These are phyloP conservation scores for Cnemophilus loriae DNA, from an alignment of 2,113 vertebrate species.

Conservation along the genomic window DNA sequence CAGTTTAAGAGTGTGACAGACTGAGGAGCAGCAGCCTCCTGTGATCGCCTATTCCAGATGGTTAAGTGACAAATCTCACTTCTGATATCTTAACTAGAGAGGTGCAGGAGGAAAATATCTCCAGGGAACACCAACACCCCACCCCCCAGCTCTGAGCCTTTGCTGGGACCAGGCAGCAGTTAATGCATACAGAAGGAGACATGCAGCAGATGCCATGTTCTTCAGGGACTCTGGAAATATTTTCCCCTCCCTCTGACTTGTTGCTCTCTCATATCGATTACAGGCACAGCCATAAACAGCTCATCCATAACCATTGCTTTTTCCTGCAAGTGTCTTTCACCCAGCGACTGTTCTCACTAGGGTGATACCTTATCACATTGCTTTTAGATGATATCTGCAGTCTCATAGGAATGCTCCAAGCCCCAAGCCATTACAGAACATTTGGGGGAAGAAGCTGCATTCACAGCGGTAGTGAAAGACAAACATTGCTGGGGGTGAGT, in stretches of 20 bases:
- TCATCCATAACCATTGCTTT: background rate
- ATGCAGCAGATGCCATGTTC: background rate
- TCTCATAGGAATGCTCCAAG: background rate
- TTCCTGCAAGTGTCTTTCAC: background rate
- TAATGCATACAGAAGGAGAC: background rate
- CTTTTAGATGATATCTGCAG: background rate
- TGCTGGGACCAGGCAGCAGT: background rate
- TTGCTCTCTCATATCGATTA: background rate
- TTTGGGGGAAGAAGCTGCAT: background rate
- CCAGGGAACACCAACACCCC: background rate
- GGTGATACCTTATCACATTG: too few relatives aligned
- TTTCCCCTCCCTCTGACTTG: background rate
- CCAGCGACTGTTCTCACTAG: background rate
- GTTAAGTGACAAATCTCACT: constrained; percentile 64
- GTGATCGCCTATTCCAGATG: constrained; percentile 59
- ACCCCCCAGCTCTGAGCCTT: background rate
- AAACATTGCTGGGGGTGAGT: background rate
- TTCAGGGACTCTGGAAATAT: background rate
- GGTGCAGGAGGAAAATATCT: background rate
- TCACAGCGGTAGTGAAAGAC: background rate
- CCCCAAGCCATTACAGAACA: background rate
- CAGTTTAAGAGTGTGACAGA: constrained; percentile 59
- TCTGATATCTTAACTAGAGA: constrained; percentile 59
- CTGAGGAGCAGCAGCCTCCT: constrained; percentile 57
- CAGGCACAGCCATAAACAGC: background rate